Evolutionary conservation across 2,113 vertebrate species (phyloP).

Genomic region (Oryzias javanicus): DNA sequence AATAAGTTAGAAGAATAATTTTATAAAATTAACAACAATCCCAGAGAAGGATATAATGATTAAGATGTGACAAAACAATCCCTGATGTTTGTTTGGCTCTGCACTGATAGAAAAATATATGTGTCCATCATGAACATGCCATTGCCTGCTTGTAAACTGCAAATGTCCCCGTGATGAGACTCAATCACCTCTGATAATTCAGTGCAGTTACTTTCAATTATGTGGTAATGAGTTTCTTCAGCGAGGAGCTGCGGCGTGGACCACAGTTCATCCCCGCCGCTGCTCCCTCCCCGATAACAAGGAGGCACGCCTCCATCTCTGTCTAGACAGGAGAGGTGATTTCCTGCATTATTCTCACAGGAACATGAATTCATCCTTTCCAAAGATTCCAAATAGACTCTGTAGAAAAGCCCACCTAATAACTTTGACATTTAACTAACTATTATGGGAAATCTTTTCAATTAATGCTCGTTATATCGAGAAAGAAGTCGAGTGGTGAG

Average conservation of each 20-base stretch:
- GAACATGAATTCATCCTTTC: constrained; percentile 10
- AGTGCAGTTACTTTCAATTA: constrained; percentile 68
- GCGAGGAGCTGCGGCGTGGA: constrained; percentile 52
- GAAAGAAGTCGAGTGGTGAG: constrained; percentile 12
- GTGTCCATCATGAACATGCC: constrained; percentile 29
- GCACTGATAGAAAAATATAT: neutral
- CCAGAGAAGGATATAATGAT: no score
- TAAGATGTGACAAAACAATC: no score
- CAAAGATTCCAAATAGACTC: constrained; percentile 12
- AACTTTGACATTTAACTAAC: constrained; percentile 36
- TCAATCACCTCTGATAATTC: constrained; percentile 55
- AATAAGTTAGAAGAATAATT: no score
- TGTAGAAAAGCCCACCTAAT: constrained; percentile 11
- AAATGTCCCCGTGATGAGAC: constrained; percentile 53
- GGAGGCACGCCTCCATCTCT: neutral
- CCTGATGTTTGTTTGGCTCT: no score
- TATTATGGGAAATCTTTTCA: constrained; percentile 13
- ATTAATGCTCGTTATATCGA: constrained; percentile 35
- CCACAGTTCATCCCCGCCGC: constrained; percentile 34
- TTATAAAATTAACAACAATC: no score
- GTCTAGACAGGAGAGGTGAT: constrained; percentile 16
- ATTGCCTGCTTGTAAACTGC: constrained; percentile 51
- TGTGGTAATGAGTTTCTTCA: constrained; percentile 64
- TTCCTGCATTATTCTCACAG: constrained; percentile 24
- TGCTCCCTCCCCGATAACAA: constrained; percentile 7